Base-by-base conservation (phyloP, 1,140 invertebrate species). In the Tetraneura akinire region DNA sequence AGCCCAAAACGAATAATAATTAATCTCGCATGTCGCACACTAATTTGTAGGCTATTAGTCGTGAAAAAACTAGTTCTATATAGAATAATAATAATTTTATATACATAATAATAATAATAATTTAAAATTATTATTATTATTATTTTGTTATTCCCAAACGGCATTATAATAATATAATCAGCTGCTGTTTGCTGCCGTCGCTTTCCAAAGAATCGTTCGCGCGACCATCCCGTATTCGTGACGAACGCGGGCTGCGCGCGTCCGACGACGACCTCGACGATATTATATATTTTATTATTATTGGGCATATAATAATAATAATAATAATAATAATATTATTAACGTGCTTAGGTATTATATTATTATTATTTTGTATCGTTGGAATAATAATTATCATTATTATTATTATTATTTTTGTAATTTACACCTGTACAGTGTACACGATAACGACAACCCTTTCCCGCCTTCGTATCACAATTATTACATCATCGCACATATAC, bases 361-460 rank as follows among this genome's bases (percentile, higher is more conserved):
- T n/a, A n/a, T n/a, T n/a, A n/a, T n/a, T n/a, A n/a, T n/a, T n/a
- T n/a, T n/a, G n/a, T n/a, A 32, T 8, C 32, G 8, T 8, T 8
- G 32, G 32, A 8, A 37, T 37, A 37, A 37, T 37, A 37, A 37
- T n/a, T n/a, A n/a, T n/a, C n/a, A 80, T 62, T n/a, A 74, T 57
- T 18, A 57, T 78, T 62, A 42, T 64, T 66, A 4, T 70, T 68
- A 62, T 68, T 80, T n/a, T n/a, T n/a, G n/a, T 51, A 62, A 62
- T 78, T 78, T 78, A 78, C 74, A 78, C 74, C 74, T 78, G 74
- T 78, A 47, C 55, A 49, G 55, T 78, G 74, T 78, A 47, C 55
- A 49, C 66, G 66, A 49, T 45, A 70, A 21, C 37, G 14, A 68
- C 45, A 68, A 68, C 21, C 66, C 42, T 68, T 68, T 45, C 66